Conservation (phyloP, 2,797 vertebrate genomes). For the Helarctos malayanus region DNA sequence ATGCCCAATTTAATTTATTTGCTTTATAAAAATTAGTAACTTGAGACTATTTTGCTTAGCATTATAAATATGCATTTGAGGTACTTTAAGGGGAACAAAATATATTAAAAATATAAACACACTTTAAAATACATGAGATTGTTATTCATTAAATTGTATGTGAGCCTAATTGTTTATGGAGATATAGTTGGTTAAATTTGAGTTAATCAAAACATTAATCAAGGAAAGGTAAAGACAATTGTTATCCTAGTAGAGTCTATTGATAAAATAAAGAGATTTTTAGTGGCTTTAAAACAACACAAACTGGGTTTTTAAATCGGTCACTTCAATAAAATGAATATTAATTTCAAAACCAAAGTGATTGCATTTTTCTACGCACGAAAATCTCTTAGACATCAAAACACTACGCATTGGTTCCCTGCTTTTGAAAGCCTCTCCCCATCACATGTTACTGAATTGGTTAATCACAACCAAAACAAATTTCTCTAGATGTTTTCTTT, state of each 20-base stretch:
- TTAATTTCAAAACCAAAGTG: not conserved
- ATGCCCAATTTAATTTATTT: not conserved
- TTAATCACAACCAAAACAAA: not conserved
- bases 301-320: not conserved
- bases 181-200: not conserved
- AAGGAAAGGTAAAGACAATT: not conserved
- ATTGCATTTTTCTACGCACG: not conserved
- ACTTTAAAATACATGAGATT: not conserved
- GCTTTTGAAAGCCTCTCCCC: not conserved
- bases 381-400: not conserved
- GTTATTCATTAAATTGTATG: not conserved
- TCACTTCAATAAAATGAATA: not conserved
- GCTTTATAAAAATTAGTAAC: conserved; percentile 9
- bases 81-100: not conserved
- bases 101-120: conserved; percentile 9
- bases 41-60: not conserved
- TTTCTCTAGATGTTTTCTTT: not conserved
- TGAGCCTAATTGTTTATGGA: not conserved
- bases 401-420: not conserved
- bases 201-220: not conserved
- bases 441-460: not conserved
- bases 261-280: not conserved
- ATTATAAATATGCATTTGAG: conserved; percentile 9
- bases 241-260: not conserved
- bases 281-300: not conserved